Base-by-base conservation (phyloP, 35 echinoderm and acorn worm genomes). In the Acanthaster planci region DNA sequence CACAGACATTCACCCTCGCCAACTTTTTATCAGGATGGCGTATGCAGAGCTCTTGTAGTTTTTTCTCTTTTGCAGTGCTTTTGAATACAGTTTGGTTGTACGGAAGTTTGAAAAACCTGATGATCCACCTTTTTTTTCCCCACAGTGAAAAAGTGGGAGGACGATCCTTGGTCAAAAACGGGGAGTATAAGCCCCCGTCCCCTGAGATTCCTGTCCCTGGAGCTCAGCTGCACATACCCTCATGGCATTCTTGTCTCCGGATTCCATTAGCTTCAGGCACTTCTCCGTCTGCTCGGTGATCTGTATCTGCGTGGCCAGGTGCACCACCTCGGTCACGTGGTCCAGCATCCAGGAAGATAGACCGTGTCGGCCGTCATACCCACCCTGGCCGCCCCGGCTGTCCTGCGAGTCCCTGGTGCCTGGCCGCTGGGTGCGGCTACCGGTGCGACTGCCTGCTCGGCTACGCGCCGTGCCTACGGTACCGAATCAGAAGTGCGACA, bases 221-320 rank as follows among this genome's bases (percentile, higher is more conserved):
- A n/a, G 42, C 42, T 47, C 42, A 47, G 42, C 12, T n/a, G 21
- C 19, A 39, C 37, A 83, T 87, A 97, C 94, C 90, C 89, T 89
- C 19, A 97, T 52, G 5, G 94, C 60, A 44, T 93, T 87, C 60
- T 81, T 90, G 38, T 97, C 88, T 1, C 95, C 95, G 5, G 80
- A 90, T 80, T 93, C 91, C 12, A 91, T 21, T 19, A 91, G 80
- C 76, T 93, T 97, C 23, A 97, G 50, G 36, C 95, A 88, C 23
- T 76, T 86, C 84, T 97, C 95, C 42, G 90, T 80, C 76, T 97
- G 95, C 26, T 92, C 82, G 14, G 91, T 92, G n/a, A 97, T 87
- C 56, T 97, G 90, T 31, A 97, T 97, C 85, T 97, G 95, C n/a
- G 87, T 90, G 22, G 95, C 87, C 5, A 97, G 76, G 55, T 97